Conservation (phyloP, 2,797 vertebrate species). For the Champsocephalus esox region DNA sequence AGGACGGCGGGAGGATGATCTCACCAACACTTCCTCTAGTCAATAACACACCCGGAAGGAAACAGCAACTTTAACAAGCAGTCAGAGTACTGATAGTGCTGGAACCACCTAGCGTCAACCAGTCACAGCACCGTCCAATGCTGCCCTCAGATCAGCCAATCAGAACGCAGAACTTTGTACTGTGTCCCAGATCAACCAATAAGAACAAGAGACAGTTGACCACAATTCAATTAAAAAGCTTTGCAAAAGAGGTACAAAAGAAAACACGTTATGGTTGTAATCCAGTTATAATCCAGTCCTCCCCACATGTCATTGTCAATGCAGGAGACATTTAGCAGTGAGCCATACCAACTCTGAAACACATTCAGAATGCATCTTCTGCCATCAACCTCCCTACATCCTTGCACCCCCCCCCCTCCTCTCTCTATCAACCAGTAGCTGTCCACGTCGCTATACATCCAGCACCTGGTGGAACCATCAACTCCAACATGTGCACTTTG, state of each 20-base stretch:
- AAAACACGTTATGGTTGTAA: no score
- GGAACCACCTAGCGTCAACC: background rate
- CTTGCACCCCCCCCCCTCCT: no score
- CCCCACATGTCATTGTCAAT: background rate
- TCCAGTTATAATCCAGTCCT: background rate
- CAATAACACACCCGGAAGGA: background rate
- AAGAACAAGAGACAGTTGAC: background rate
- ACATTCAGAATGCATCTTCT: no score
- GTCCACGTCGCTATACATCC: no score
- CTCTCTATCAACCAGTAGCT: no score
- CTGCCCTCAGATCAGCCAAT: conserved; percentile 4
- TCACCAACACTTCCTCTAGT: background rate
- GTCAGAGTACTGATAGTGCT: no score
- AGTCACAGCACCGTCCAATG: background rate
- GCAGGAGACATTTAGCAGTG: background rate
- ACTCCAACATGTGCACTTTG: no score
- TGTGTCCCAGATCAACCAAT: conserved; percentile 6
- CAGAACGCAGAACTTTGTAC: background rate
- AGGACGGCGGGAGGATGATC: background rate
- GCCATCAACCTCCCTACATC: no score
- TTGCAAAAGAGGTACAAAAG: no score
- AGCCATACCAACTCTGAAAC: no score
- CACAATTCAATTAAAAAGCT: no score
- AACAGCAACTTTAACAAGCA: background rate
- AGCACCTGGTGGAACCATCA: no score